Evolutionary conservation across 2,113 vertebrate species (phyloP).

Genomic region (Leptobrachium leishanense): DNA sequence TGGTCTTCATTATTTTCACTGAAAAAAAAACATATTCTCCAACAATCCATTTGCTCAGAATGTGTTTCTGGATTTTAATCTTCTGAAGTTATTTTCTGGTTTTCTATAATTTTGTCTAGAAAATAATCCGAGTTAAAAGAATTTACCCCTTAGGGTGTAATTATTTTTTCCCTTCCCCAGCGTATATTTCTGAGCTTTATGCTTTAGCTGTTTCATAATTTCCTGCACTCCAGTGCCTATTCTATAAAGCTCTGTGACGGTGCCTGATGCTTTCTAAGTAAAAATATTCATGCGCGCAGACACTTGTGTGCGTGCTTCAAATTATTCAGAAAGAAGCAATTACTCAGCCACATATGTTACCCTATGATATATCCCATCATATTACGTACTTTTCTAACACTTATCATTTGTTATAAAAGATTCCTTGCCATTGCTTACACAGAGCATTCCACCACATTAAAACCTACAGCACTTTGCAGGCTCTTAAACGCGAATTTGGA

Average conservation of each 20-base stretch:
- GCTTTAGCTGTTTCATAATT: background rate
- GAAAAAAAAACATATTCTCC: too few relatives aligned
- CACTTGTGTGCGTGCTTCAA: constrained; percentile 32
- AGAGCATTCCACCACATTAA: background rate
- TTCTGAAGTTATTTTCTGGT: background rate
- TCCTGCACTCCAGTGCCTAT: background rate
- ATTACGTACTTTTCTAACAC: constrained; percentile 8
- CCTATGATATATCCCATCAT: constrained; percentile 10
- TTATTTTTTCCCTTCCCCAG: background rate
- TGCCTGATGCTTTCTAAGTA: constrained; percentile 16
- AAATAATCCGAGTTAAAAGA: background rate
- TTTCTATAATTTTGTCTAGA: background rate
- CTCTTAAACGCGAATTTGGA: background rate
- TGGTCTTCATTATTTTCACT: too few relatives aligned
- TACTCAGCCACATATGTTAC: constrained; percentile 33
- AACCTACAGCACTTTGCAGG: background rate
- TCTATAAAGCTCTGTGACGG: constrained; percentile 17
- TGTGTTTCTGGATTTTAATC: background rate
- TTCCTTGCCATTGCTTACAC: constrained; percentile 4
- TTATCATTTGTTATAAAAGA: constrained; percentile 26
- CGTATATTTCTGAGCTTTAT: constrained; percentile 11
- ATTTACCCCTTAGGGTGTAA: constrained; percentile 10
- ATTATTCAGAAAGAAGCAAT: constrained; percentile 40
- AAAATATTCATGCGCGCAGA: constrained; percentile 25
- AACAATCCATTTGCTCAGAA: background rate